Evolutionary conservation across 2,113 vertebrate species (phyloP).

Genomic region (Miniopterus natalensis): DNA sequence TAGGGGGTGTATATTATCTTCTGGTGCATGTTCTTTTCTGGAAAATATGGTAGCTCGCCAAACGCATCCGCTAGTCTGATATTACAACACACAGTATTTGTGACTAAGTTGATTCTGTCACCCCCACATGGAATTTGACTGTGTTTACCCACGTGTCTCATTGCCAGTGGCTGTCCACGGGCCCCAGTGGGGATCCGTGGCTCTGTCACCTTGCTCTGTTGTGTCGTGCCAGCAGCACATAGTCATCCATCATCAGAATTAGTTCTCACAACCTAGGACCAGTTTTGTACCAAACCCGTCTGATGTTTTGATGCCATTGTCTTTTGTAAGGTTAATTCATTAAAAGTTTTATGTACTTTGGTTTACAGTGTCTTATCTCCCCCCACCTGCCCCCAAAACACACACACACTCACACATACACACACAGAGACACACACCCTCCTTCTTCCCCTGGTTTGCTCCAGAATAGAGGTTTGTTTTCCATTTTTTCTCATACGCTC

Average conservation of each 20-base stretch:
- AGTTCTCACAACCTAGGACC: slow-evolving; percentile 87
- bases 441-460: background rate
- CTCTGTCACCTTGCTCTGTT: slow-evolving; percentile 77
- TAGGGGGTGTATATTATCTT: slow-evolving; percentile 88
- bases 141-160: slow-evolving; percentile 87
- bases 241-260: slow-evolving; percentile 84
- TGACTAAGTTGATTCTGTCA: slow-evolving; percentile 88
- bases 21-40: slow-evolving; percentile 89
- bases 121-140: slow-evolving; percentile 88
- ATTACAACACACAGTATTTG: slow-evolving; percentile 87
- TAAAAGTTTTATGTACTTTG: slow-evolving; percentile 98
- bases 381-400: background rate
- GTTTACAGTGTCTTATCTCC: slow-evolving; percentile 74
- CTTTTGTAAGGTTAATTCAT: slow-evolving; percentile 95
- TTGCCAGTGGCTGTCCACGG: slow-evolving; percentile 82
- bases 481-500: background rate
- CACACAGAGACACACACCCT: background rate
- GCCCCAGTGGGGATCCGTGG: slow-evolving; percentile 65
- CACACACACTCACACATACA: background rate
- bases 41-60: slow-evolving; percentile 87
- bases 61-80: slow-evolving; percentile 85
- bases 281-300: slow-evolving; percentile 96
- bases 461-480: background rate
- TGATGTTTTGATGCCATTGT: slow-evolving; percentile 95
- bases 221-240: slow-evolving; percentile 85